Base-by-base conservation (phyloP, 2,113 vertebrate species). In the Neogobius melanostomus region DNA sequence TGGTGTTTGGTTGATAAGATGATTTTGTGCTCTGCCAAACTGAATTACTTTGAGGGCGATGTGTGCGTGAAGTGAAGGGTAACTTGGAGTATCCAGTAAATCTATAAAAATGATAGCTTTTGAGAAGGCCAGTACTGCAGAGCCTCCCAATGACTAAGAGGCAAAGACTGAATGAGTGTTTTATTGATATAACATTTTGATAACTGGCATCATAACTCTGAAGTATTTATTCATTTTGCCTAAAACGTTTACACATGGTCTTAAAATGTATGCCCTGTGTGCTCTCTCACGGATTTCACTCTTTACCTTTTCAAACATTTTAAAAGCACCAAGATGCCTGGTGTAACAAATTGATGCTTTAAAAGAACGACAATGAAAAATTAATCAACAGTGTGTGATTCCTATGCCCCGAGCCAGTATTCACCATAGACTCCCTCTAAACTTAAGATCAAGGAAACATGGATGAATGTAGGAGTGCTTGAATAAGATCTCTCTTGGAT, bases 351-450 rank as follows among this genome's bases (percentile, higher is more conserved):
- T 90, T 92, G 90, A 83, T 87, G 72, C 76, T 88, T 89, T 87
- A 82, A 90, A 91, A 91, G 86, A 88, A 82, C 60, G 51, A 70
- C 79, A 84, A 88, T 90, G 82, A 89, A 91, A 90, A 84, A 79
- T 83, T 61, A 82, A 88, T 90, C 81, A 88, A 88, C 82, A 80
- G 77, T 47, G 50, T 79, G 81, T 80, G 76, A 70, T 77, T 83
- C 69, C 62, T 66, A 64, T 83, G 82, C 77, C 81, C 79, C 68
- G 51, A 73, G 74, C 72, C 67, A 82, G 75, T 79, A 67, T 86
- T 86, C 75, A 75, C 73, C 84, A 87, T 85, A 65, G 77, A 87
- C 81, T 87, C 46, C 69, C 64, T 82, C 82, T 87, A 79, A 86
- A 87, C 89, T 88, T 80, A 86, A 89, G 85, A 87, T 84, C 83